Evolutionary conservation across 2,113 vertebrate genomes (phyloP).

Genomic region (Fulica atra): DNA sequence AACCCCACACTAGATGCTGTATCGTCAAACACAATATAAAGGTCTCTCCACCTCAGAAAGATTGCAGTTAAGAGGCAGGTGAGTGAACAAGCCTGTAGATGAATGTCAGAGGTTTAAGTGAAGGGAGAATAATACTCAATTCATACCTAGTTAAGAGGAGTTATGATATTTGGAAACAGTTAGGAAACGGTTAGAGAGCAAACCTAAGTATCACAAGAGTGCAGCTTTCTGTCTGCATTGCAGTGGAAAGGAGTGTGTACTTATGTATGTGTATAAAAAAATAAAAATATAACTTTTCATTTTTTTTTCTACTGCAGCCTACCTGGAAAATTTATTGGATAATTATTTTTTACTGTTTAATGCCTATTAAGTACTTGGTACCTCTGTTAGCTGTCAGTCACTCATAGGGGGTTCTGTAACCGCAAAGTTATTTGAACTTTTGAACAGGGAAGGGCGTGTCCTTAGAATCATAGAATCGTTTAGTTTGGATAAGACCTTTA

Average conservation of each 20-base stretch:
- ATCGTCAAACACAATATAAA: background rate
- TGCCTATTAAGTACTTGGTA: background rate
- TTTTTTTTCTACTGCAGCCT: background rate
- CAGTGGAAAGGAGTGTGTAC: background rate
- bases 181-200: background rate
- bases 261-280: background rate
- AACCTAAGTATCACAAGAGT: background rate
- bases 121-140: background rate
- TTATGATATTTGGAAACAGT: background rate
- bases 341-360: background rate
- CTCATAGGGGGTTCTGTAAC: background rate
- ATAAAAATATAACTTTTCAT: background rate
- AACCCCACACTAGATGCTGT: background rate
- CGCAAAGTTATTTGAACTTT: background rate
- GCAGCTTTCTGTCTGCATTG: background rate
- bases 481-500: background rate
- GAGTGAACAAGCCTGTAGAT: background rate
- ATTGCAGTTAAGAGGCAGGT: background rate
- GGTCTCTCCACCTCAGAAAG: background rate
- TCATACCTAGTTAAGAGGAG: background rate
- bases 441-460: background rate
- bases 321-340: background rate
- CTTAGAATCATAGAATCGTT: background rate
- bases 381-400: background rate
- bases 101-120: background rate